Conservation (phyloP, 2,888 invertebrate genomes). For the Perizoma affinitatum region DNA sequence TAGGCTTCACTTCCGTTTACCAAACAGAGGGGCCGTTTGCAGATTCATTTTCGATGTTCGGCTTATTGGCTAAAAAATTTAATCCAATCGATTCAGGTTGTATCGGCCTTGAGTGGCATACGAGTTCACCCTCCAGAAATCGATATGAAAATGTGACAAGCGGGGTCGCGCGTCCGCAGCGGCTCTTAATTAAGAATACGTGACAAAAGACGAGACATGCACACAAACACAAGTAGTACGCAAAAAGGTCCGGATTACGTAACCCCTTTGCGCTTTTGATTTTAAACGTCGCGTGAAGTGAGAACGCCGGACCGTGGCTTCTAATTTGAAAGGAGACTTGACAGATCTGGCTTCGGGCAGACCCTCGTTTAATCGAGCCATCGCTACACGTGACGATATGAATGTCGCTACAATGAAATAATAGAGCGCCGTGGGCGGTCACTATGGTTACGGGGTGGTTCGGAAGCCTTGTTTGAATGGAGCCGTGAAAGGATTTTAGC, state of each 20-base stretch:
- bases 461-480: constrained; percentile 68
- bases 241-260: constrained; percentile 83
- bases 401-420: constrained; percentile 81
- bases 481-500: constrained; percentile 71
- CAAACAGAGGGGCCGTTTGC: constrained; percentile 72
- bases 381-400: constrained; percentile 76
- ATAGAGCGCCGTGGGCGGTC: constrained; percentile 70
- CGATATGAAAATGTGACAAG: constrained; percentile 78
- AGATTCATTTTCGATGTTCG: constrained; percentile 64
- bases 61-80: constrained; percentile 55
- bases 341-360: constrained; percentile 79
- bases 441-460: constrained; percentile 73
- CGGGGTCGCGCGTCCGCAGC: constrained; percentile 68
- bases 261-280: constrained; percentile 84
- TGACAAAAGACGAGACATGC: constrained; percentile 84
- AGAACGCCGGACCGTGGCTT: constrained; percentile 68
- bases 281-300: constrained; percentile 81
- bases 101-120: constrained; percentile 53
- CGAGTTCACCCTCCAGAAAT: constrained; percentile 66
- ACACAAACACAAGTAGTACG: constrained; percentile 75
- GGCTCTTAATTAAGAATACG: constrained; percentile 84
- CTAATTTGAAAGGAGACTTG: constrained; percentile 81
- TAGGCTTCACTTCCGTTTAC: constrained; percentile 78
- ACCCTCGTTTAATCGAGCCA: constrained; percentile 78
- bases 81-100: constrained; percentile 55